These are phyloP conservation scores for Apotomis turbidana DNA, from an alignment of 2,888 invertebrate species.

Conservation along the genomic window DNA sequence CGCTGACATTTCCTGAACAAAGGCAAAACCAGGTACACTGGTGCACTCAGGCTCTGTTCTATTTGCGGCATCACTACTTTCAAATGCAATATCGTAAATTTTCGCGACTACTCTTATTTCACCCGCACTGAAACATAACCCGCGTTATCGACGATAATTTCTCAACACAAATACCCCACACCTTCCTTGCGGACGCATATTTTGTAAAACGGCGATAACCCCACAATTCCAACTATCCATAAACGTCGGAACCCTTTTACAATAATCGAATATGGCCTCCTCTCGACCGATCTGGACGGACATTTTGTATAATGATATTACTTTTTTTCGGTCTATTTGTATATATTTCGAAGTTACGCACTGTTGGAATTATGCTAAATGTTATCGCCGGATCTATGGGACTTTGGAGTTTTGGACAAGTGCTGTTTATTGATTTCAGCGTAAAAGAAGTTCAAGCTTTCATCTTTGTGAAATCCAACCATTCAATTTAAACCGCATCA, in stretches of 20 bases:
- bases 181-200: slow-evolving; percentile 30
- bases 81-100: no score
- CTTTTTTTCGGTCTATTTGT: slow-evolving; percentile 48
- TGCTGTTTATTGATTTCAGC: no score
- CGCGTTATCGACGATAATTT: slow-evolving; percentile 18
- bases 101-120: slow-evolving; percentile 1
- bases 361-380: slow-evolving; percentile 16
- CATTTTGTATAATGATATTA: slow-evolving; percentile 68
- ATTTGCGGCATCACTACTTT: no score
- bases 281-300: slow-evolving; percentile 62
- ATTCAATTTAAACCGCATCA: no score
- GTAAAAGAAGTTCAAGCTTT: background rate
- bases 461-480: no score
- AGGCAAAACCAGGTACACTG: no score
- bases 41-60: no score
- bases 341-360: slow-evolving; percentile 24
- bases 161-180: slow-evolving; percentile 28
- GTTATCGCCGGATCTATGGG: slow-evolving; percentile 2
- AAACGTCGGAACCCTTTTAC: slow-evolving; percentile 71
- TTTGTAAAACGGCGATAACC: slow-evolving; percentile 42
- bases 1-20: no score
- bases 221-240: slow-evolving; percentile 66
- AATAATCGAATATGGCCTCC: slow-evolving; percentile 74
- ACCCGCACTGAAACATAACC: slow-evolving; percentile 16
- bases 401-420: background rate